Evolutionary conservation across 2,113 vertebrate species (phyloP).

Genomic region (Semicossyphus pulcher): DNA sequence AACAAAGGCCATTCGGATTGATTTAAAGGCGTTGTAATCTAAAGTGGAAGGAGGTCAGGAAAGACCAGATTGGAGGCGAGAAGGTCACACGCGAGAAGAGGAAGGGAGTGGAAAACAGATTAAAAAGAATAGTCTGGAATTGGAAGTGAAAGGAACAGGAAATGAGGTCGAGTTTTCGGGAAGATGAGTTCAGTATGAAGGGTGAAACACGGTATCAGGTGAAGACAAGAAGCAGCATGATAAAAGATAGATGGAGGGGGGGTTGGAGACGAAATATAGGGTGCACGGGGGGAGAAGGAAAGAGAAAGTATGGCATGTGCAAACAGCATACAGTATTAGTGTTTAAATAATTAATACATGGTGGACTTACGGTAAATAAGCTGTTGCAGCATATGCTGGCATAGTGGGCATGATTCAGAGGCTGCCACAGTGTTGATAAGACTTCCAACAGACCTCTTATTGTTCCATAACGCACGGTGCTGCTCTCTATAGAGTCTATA

Average conservation of each 20-base stretch:
- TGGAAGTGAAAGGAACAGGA: background rate
- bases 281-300: background rate
- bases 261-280: background rate
- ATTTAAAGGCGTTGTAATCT: no score
- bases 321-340: slow-evolving; percentile 6
- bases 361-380: background rate
- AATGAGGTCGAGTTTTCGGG: background rate
- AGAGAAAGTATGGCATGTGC: background rate
- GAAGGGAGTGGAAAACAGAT: background rate
- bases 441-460: background rate
- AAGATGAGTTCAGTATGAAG: background rate
- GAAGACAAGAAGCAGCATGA: background rate
- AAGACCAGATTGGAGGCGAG: background rate
- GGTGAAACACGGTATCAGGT: background rate
- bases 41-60: background rate
- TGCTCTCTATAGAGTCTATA: background rate
- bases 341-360: slow-evolving; percentile 13
- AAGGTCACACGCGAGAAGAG: background rate
- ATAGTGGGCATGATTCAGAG: background rate
- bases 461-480: background rate
- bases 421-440: background rate
- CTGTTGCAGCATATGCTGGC: background rate
- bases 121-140: background rate
- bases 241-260: background rate
- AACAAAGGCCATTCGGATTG: no score